A percentile compares a stretch with the other conserved stretches of the same genome.
Evolutionary conservation across 2,113 vertebrate species (phyloP).

Genomic region (Taurulus bubalis): DNA sequence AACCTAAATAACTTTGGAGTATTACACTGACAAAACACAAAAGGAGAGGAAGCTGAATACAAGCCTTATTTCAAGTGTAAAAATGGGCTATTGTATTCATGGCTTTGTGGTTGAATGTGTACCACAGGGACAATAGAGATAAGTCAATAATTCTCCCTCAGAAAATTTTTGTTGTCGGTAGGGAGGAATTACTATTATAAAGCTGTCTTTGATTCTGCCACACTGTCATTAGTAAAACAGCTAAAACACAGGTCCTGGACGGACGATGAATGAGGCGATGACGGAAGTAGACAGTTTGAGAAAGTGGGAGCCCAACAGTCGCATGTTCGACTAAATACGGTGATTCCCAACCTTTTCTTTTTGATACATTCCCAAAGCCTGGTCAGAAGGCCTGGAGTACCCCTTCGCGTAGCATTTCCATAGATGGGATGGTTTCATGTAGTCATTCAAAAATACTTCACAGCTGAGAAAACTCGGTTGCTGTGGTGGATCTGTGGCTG

Average conservation of each 20-base stretch:
- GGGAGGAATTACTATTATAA: slow-evolving; percentile 64
- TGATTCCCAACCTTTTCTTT: not conserved
- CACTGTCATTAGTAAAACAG: slow-evolving; percentile 53
- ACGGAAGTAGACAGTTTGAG: slow-evolving; percentile 21
- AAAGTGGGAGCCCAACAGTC: not conserved
- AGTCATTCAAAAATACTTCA: not conserved
- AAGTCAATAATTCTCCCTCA: slow-evolving; percentile 61
- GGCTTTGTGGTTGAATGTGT: slow-evolving; percentile 53
- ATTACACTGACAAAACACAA: slow-evolving; percentile 47
- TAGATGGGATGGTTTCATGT: not conserved
- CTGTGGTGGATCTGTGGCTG: slow-evolving; percentile 1
- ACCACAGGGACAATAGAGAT: slow-evolving; percentile 54
- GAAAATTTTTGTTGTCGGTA: slow-evolving; percentile 62
- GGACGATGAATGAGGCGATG: slow-evolving; percentile 31
- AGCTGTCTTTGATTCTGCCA: slow-evolving; percentile 59
- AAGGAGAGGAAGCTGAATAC: slow-evolving; percentile 32
- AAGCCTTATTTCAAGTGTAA: slow-evolving; percentile 51
- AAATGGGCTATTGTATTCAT: slow-evolving; percentile 49
- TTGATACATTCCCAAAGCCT: slow-evolving; percentile 3
- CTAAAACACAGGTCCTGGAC: slow-evolving; percentile 38
- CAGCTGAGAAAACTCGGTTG: not conserved
- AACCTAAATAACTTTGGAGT: slow-evolving; percentile 58
- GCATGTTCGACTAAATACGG: not conserved
- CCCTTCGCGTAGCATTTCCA: not conserved
- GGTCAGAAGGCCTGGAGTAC: not conserved